A percentile compares a stretch with the other conserved stretches of the same genome.
phyloP scores from a whole-genome alignment of 2,113 vertebrate genomes.

The Procavia capensis region DNA sequence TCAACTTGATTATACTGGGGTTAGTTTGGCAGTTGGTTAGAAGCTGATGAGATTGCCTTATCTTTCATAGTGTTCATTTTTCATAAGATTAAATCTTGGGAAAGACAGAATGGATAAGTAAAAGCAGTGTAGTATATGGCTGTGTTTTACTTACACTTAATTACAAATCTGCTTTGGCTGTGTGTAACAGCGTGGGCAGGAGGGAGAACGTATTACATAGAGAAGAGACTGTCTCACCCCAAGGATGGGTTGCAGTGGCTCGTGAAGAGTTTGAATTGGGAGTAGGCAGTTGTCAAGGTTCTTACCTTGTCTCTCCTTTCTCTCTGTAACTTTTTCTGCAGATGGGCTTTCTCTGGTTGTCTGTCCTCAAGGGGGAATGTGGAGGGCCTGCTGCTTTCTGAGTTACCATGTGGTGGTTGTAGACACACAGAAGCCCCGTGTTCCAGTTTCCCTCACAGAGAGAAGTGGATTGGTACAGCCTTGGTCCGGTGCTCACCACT shows the following conservation, averaged over 20 bases:
- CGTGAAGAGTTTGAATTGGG: background rate
- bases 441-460: background rate
- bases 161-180: background rate
- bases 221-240: background rate
- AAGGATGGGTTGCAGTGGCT: background rate
- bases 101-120: background rate
- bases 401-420: background rate
- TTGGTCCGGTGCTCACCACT: background rate
- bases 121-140: background rate
- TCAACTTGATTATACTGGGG: too few relatives aligned
- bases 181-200: background rate
- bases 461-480: background rate
- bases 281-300: background rate
- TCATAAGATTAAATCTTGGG: background rate
- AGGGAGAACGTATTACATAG: background rate
- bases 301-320: background rate
- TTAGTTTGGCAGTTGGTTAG: too few relatives aligned
- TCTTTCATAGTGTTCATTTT: background rate
- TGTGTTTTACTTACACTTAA: background rate
- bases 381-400: background rate
- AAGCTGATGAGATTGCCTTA: background rate
- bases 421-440: background rate
- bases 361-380: background rate
- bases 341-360: constrained; percentile 1
- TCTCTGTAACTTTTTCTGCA: background rate